A percentile compares a stretch with the other conserved stretches of the same genome.
These are phyloP conservation scores for Colletes collaris DNA, from an alignment of 2,888 invertebrate genomes.

Conservation along the genomic window DNA sequence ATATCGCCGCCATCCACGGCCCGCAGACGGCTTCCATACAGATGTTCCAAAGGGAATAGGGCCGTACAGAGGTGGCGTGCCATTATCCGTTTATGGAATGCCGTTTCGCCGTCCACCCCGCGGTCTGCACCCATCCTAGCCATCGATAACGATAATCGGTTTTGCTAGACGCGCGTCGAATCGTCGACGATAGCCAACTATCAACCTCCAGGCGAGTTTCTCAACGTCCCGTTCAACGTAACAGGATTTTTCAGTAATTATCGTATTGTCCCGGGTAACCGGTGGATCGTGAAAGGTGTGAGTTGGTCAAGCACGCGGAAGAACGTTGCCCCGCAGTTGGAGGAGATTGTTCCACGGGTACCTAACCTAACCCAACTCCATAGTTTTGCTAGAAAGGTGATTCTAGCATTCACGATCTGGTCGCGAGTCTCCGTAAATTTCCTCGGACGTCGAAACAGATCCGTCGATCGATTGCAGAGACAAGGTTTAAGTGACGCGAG, in stretches of 20 bases:
- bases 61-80: slow-evolving; percentile 65
- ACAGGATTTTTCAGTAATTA: slow-evolving; percentile 9
- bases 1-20: slow-evolving; percentile 77
- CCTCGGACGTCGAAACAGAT: too few relatives aligned
- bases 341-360: neutral
- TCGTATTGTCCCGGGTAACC: slow-evolving; percentile 14
- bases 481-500: too few relatives aligned
- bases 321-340: neutral
- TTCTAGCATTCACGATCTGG: too few relatives aligned
- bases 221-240: neutral
- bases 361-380: too few relatives aligned
- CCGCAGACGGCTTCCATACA: slow-evolving; percentile 78
- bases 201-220: neutral
- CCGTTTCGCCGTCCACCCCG: slow-evolving; percentile 37
- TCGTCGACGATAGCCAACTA: slow-evolving; percentile 17
- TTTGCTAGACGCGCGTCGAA: slow-evolving; percentile 59
- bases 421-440: too few relatives aligned
- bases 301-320: slow-evolving; percentile 1
- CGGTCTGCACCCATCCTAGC: slow-evolving; percentile 34
- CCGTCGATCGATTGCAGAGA: too few relatives aligned
- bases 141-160: slow-evolving; percentile 67
- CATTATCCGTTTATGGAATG: slow-evolving; percentile 71
- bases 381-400: too few relatives aligned
- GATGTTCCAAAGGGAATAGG: slow-evolving; percentile 77
- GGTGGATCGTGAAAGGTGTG: neutral